Conservation (phyloP, 2,113 vertebrate species). For the Plotosus lineatus region DNA sequence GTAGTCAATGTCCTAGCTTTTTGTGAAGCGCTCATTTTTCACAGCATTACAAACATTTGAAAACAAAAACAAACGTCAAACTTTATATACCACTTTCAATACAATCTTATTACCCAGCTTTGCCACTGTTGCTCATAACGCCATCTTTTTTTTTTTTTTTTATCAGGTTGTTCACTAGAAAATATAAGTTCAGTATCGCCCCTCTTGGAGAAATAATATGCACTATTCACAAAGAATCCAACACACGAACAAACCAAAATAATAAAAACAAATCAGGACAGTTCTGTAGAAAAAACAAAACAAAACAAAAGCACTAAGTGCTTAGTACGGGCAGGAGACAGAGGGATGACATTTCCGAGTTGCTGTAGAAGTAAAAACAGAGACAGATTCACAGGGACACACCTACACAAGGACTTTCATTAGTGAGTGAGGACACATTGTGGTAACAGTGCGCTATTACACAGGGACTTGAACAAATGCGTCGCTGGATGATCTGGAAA, state of each 20-base stretch:
- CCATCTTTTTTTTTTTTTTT: not conserved
- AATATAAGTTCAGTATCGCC: conserved; percentile 38
- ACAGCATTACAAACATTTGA: conserved; percentile 28
- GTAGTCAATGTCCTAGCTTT: conserved; percentile 23
- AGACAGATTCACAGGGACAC: conserved; percentile 34
- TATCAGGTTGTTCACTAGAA: conserved; percentile 16
- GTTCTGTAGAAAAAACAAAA: conserved; percentile 26
- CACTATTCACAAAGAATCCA: conserved; percentile 16
- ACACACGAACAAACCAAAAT: conserved; percentile 10
- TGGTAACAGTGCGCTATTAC: conserved; percentile 47
- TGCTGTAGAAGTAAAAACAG: conserved; percentile 13
- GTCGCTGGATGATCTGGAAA: not conserved
- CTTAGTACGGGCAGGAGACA: not conserved
- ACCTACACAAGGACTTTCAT: conserved; percentile 30
- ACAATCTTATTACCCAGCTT: conserved; percentile 15
- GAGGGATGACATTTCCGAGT: conserved; percentile 22
- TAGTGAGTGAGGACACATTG: conserved; percentile 43
- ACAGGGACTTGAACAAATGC: conserved; percentile 4
- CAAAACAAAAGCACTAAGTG: conserved; percentile 16
- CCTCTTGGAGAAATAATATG: conserved; percentile 35
- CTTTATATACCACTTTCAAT: not conserved
- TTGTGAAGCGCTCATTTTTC: conserved; percentile 33
- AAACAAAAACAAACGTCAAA: conserved; percentile 4
- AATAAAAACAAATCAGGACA: not conserved
- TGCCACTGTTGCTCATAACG: conserved; percentile 8